Evolutionary conservation across 1,140 invertebrate species (phyloP), one percentile per base, ranked within the genome.

Genomic region (Sweltsa coloradensis): DNA sequence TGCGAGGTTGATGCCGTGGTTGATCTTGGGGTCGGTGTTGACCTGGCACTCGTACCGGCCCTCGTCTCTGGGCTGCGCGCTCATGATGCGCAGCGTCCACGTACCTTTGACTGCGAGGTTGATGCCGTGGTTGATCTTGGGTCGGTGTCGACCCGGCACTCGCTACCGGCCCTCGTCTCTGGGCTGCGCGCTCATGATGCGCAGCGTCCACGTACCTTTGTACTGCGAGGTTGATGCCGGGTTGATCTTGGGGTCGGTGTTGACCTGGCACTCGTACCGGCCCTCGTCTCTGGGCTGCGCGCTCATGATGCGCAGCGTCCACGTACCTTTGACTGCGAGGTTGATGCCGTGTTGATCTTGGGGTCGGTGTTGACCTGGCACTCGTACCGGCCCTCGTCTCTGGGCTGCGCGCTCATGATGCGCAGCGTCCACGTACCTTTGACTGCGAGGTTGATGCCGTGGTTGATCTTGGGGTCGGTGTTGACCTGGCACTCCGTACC

Each of bases 401-500:
- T 60, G 51, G 68, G 61, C 44, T 72, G 72, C 6, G 76, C 73
- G n/a, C 73, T 72, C 43, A 72, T 70, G 42, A 89, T 78, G 54
- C 76, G 69, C 34, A 90, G 69, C 18, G 77, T 78, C 77, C 79
- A 84, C 45, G 3, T 61, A 83, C 81, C 78, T 64, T 72, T 60
- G 9, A 83, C 78, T 22, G 67, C 72, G 19, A 85, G 69, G 55
- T 73, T 73, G 7, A 83, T 78, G 22, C 68, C 72, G 16, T 84
- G 69, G 55, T 73, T 74, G 53, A 81, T 75, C 62, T 84, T 85
- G n/a, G 82, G 82, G 55, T 85, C 80, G 1, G 81, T 83, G 60
- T 84, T 85, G 56, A 86, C 74, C 63, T 86, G 83, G 56, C 83
- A 87, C 68, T 85, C 81, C n/a, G 67, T 85, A 85, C 31, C 74